Conservation (phyloP, 2,797 vertebrate genomes). For the Pempheris klunzingeri region DNA sequence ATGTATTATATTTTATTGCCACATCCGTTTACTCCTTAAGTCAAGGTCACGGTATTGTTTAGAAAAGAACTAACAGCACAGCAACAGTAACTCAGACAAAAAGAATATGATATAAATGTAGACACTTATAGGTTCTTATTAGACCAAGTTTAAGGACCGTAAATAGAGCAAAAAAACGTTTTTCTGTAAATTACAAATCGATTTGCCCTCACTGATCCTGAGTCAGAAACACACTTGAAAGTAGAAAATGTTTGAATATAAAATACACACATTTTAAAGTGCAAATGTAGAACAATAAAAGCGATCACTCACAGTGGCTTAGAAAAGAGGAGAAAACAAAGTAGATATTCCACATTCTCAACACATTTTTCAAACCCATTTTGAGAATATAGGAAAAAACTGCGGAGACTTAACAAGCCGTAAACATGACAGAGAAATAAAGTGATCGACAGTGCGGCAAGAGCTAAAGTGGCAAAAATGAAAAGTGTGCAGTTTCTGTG, state of each 20-base stretch:
- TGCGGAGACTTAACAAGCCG: not conserved
- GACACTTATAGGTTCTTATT: not conserved
- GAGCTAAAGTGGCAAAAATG: conserved; percentile 19
- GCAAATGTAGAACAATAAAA: conserved; percentile 1
- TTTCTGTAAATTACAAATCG: not conserved
- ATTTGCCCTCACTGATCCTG: not conserved
- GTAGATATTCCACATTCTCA: not conserved
- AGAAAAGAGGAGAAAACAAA: not conserved
- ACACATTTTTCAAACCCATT: not conserved
- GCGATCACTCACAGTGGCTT: not conserved
- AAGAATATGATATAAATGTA: not conserved
- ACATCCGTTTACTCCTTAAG: not conserved
- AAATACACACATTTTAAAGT: conserved; percentile 19
- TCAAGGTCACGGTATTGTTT: conserved; percentile 8
- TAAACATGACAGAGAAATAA: conserved; percentile 10
- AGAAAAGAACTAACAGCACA: not conserved
- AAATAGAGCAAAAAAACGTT: not conserved
- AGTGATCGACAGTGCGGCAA: not conserved
- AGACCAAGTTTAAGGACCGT: not conserved
- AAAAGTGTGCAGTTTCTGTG: conserved; percentile 8
- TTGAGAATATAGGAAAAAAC: not conserved
- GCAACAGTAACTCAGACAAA: conserved; percentile 10
- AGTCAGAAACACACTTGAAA: not conserved
- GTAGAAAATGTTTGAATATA: not conserved
- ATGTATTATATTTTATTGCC: conserved; percentile 17